A percentile compares a stretch with the other conserved stretches of the same genome.
phyloP scores from a whole-genome alignment of 1,140 invertebrate species.

The Drosophila ambigua region DNA sequence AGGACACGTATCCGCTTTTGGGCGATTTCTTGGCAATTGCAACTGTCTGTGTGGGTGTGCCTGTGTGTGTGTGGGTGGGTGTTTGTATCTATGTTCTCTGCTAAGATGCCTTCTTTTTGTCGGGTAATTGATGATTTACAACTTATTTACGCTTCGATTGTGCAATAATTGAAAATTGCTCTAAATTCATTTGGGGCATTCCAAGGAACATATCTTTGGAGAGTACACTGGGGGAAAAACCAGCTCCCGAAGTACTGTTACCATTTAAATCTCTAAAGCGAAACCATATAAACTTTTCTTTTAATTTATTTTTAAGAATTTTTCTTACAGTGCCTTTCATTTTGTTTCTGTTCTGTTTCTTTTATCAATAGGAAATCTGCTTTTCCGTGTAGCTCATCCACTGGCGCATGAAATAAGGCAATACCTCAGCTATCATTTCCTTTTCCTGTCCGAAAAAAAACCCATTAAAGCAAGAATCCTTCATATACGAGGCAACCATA shows the following conservation, averaged over 20 bases:
- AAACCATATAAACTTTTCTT: too few species aligned
- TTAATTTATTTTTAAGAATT: not conserved
- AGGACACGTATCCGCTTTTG: conserved; percentile 75
- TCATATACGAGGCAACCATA: too few species aligned
- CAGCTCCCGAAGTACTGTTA: too few species aligned
- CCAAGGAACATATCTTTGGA: conserved; percentile 21
- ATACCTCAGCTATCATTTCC: too few species aligned
- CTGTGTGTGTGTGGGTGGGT: conserved; percentile 21
- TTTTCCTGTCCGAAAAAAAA: not conserved
- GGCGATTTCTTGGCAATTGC: conserved; percentile 73
- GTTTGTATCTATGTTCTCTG: conserved; percentile 16
- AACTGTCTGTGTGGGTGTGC: conserved; percentile 40
- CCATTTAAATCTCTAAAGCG: too few species aligned
- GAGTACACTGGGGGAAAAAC: not conserved
- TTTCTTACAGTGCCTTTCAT: not conserved
- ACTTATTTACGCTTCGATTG: conserved; percentile 81
- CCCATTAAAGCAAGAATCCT: too few species aligned
- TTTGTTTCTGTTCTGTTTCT: not conserved
- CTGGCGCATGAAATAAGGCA: too few species aligned
- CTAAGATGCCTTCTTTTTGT: conserved; percentile 52
- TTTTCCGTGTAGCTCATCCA: too few species aligned
- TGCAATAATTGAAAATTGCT: conserved; percentile 82
- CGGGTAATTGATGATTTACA: conserved; percentile 80
- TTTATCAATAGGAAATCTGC: too few species aligned
- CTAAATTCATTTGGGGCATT: conserved; percentile 76